These are phyloP conservation scores for Harmothoe impar DNA, from an alignment of 2,888 invertebrate species.

Conservation along the genomic window DNA sequence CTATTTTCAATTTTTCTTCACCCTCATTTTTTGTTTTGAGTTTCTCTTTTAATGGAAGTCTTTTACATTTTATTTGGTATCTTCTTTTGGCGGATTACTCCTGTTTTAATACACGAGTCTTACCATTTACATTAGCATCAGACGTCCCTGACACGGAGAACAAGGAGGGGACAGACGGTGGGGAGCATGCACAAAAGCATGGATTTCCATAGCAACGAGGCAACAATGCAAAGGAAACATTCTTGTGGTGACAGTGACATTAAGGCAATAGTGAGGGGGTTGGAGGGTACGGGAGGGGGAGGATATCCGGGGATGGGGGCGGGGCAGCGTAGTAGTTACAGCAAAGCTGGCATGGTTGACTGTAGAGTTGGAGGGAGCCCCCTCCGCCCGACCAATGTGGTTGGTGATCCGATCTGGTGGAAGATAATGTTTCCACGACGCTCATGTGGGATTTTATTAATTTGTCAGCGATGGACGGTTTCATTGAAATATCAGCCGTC, in stretches of 20 bases:
- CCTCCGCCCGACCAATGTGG: neutral
- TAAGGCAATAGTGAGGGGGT: conserved; percentile 3
- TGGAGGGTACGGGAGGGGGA: neutral
- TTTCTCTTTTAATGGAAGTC: neutral
- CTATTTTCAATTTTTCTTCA: neutral
- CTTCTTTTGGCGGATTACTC: neutral
- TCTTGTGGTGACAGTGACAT: conserved; percentile 26
- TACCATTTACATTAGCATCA: no score
- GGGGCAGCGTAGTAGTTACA: neutral
- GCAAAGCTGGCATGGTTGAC: neutral
- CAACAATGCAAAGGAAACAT: conserved; percentile 22
- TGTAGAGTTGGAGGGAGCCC: neutral
- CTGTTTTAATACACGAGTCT: neutral
- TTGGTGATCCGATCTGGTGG: conserved; percentile 9
- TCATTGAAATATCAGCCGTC: conserved; percentile 9
- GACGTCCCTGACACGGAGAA: neutral
- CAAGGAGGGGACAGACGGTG: neutral
- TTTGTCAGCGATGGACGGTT: neutral
- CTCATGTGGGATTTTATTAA: neutral
- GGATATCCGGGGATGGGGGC: neutral
- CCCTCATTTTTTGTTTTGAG: neutral
- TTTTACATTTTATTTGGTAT: neutral
- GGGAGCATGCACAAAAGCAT: neutral
- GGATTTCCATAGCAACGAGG: conserved; percentile 1
- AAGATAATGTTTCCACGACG: conserved; percentile 5